Conservation (phyloP, 2,888 invertebrate species). For the Polietes domitor region DNA sequence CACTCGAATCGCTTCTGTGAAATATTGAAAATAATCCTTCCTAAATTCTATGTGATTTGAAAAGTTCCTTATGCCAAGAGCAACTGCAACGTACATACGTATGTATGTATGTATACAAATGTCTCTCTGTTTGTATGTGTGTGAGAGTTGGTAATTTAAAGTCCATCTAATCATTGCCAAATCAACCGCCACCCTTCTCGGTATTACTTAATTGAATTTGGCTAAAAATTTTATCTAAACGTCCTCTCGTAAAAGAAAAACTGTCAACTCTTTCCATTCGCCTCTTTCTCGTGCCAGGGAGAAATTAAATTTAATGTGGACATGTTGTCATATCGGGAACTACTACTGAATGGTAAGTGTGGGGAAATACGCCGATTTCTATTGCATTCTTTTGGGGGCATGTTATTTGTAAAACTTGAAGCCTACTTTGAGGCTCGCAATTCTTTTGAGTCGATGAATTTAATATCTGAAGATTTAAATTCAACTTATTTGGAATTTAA, state of each 20-base stretch:
- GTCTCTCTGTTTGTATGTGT: neutral
- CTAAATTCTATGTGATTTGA: neutral
- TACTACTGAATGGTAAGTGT: neutral
- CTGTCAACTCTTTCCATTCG: neutral
- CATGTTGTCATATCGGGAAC: neutral
- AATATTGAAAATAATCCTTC: neutral
- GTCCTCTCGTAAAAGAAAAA: neutral
- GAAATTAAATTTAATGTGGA: neutral
- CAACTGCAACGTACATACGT: neutral
- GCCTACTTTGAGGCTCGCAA: too few relatives aligned
- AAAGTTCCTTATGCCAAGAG: conserved; percentile 32
- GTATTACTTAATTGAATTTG: conserved; percentile 3
- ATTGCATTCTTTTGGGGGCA: neutral
- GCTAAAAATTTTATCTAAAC: neutral
- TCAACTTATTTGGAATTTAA: too few relatives aligned
- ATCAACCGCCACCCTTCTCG: neutral
- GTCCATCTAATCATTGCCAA: conserved; percentile 1
- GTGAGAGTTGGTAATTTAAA: conserved; percentile 1
- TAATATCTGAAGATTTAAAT: too few relatives aligned
- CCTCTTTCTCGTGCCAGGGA: neutral
- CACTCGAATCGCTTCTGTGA: neutral
- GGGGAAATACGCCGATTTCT: neutral
- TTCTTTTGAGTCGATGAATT: too few relatives aligned
- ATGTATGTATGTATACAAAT: neutral
- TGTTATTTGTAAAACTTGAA: too few relatives aligned